phyloP scores from a whole-genome alignment of 1,140 invertebrate species.

The Atta cephalotes region DNA sequence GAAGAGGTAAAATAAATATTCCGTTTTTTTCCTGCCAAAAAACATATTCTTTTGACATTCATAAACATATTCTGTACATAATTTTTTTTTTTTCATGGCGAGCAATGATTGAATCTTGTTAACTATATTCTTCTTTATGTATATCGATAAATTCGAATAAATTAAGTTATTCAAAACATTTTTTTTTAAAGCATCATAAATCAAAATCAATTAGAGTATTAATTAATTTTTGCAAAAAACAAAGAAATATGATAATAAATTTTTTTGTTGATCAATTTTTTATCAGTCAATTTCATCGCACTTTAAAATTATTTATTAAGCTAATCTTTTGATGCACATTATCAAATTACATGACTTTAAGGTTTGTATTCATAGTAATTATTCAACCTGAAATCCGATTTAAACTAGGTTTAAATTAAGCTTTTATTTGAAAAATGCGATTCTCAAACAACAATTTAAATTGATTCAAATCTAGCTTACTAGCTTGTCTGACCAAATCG shows the following conservation, averaged over 20 bases:
- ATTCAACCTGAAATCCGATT: too few relatives aligned
- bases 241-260: not conserved
- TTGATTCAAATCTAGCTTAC: too few relatives aligned
- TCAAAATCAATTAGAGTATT: not conserved
- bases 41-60: not conserved
- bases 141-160: not conserved
- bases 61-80: not conserved
- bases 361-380: too few relatives aligned
- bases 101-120: not conserved
- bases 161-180: not conserved
- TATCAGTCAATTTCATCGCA: not conserved
- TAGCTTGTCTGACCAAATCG: too few relatives aligned
- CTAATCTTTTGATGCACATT: too few relatives aligned
- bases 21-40: not conserved
- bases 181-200: not conserved
- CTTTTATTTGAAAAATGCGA: too few relatives aligned
- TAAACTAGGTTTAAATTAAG: too few relatives aligned
- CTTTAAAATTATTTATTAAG: too few relatives aligned
- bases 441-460: too few relatives aligned
- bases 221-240: not conserved
- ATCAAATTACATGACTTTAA: too few relatives aligned
- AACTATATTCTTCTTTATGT: not conserved
- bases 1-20: constrained; percentile 60
- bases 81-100: not conserved
- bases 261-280: not conserved